Evolutionary conservation across 2,888 invertebrate genomes (phyloP).

Genomic region (Cephus runcator): DNA sequence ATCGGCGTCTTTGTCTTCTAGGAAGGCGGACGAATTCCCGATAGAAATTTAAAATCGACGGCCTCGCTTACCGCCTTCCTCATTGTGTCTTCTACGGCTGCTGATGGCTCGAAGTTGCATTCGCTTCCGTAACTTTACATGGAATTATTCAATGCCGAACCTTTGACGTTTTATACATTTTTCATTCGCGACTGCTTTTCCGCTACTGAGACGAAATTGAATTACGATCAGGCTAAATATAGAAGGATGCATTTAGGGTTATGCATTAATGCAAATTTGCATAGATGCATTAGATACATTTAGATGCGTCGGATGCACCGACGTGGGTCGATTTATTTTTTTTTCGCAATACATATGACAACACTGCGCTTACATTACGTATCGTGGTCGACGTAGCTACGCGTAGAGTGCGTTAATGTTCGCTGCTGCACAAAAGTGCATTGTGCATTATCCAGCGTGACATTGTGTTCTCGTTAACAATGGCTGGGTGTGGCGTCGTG

Average conservation of each 20-base stretch:
- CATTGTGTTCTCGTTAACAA: slow-evolving; percentile 45
- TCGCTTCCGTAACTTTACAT: neutral
- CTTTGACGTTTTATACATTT: neutral
- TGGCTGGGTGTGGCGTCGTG: slow-evolving; percentile 38
- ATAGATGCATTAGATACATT: neutral
- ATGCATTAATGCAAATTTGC: neutral
- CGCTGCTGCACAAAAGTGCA: slow-evolving; percentile 34
- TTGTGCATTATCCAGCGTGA: slow-evolving; percentile 44
- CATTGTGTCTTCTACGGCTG: neutral
- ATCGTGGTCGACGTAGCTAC: slow-evolving; percentile 23
- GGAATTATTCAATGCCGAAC: neutral
- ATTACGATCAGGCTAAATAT: neutral
- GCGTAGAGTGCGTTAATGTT: slow-evolving; percentile 28
- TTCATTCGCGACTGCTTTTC: neutral
- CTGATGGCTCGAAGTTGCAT: neutral
- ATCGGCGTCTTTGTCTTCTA: slow-evolving; percentile 7
- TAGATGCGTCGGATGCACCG: neutral
- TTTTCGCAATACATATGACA: neutral
- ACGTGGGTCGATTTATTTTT: neutral
- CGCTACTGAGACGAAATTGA: neutral
- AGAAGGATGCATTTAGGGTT: neutral
- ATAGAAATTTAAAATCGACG: neutral
- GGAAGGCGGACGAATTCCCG: neutral
- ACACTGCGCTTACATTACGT: slow-evolving; percentile 22
- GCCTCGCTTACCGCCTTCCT: neutral